Conservation (phyloP, 2,888 invertebrate species). For the Eueremaeus valkanovi region DNA sequence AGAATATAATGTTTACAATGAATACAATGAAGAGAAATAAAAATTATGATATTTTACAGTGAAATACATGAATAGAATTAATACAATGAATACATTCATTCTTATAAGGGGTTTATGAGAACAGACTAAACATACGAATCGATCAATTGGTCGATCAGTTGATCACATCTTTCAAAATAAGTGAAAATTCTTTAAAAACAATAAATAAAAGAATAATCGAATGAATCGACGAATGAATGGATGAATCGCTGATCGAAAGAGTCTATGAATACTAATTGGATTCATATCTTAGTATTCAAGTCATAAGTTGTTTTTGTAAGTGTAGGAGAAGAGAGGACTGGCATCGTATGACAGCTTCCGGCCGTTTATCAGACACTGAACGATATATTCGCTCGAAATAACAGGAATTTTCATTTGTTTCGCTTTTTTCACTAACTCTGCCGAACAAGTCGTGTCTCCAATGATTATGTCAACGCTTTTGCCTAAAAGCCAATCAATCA, state of each 20-base stretch:
- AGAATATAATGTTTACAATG: background rate
- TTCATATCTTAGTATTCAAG: background rate
- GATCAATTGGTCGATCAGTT: too few species aligned
- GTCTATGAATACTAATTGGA: conserved; percentile 1
- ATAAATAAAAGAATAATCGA: too few species aligned
- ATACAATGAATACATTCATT: too few species aligned
- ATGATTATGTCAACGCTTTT: conserved; percentile 55
- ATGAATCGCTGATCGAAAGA: background rate
- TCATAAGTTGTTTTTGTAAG: conserved; percentile 20
- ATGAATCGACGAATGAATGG: too few species aligned
- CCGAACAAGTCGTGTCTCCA: conserved; percentile 63
- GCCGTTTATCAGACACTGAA: conserved; percentile 65
- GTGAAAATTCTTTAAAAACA: background rate
- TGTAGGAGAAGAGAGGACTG: conserved; percentile 32
- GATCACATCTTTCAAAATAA: conserved; percentile 1
- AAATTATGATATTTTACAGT: too few species aligned
- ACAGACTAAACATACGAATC: too few species aligned
- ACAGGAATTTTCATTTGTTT: conserved; percentile 60
- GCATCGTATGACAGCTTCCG: conserved; percentile 55
- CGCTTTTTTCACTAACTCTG: conserved; percentile 58
- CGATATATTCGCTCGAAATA: conserved; percentile 66
- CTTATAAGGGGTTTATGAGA: too few species aligned
- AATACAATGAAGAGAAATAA: too few species aligned
- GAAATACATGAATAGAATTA: too few species aligned
- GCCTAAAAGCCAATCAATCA: conserved; percentile 6